A percentile compares a stretch with the other conserved stretches of the same genome.
These are phyloP conservation scores for Tachystola acroxantha DNA, from an alignment of 2,888 invertebrate species.

Conservation along the genomic window DNA sequence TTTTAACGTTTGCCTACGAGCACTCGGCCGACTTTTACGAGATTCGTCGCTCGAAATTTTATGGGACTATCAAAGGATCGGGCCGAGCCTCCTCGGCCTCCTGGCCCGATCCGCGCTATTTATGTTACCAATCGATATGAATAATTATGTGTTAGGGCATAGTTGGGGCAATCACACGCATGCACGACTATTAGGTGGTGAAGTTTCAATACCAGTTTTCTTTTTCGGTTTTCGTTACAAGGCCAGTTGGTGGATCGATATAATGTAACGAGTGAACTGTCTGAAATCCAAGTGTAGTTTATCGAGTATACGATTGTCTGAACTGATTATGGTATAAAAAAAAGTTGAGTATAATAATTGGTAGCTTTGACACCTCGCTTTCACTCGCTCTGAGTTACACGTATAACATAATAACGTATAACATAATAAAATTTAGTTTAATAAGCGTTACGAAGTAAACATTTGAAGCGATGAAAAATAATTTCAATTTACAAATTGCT, in stretches of 20 bases:
- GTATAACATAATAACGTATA: too few relatives aligned
- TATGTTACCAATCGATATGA: slow-evolving; percentile 42
- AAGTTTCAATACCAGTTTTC: slow-evolving; percentile 15
- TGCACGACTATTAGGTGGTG: slow-evolving; percentile 11
- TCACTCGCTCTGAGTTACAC: too few relatives aligned
- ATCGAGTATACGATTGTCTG: too few relatives aligned
- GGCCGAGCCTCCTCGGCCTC: slow-evolving; percentile 35
- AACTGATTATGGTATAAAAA: too few relatives aligned
- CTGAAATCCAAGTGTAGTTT: too few relatives aligned
- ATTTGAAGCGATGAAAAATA: too few relatives aligned
- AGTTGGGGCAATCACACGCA: slow-evolving; percentile 7
- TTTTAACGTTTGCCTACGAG: slow-evolving; percentile 72
- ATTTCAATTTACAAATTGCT: too few relatives aligned
- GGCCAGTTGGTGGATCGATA: slow-evolving; percentile 12
- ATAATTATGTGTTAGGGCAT: slow-evolving; percentile 44
- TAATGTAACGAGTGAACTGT: too few relatives aligned
- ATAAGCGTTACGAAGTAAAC: too few relatives aligned
- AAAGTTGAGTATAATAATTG: too few relatives aligned
- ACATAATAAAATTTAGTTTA: too few relatives aligned
- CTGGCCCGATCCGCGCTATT: slow-evolving; percentile 44
- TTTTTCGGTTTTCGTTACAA: not conserved
- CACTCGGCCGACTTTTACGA: slow-evolving; percentile 65
- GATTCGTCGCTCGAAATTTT: slow-evolving; percentile 60
- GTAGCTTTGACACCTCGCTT: too few relatives aligned
- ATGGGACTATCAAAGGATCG: slow-evolving; percentile 49